These are phyloP conservation scores for Heliocidaris erythrogramma DNA, from an alignment of 35 echinoderm and acorn worm genomes.

Conservation along the genomic window DNA sequence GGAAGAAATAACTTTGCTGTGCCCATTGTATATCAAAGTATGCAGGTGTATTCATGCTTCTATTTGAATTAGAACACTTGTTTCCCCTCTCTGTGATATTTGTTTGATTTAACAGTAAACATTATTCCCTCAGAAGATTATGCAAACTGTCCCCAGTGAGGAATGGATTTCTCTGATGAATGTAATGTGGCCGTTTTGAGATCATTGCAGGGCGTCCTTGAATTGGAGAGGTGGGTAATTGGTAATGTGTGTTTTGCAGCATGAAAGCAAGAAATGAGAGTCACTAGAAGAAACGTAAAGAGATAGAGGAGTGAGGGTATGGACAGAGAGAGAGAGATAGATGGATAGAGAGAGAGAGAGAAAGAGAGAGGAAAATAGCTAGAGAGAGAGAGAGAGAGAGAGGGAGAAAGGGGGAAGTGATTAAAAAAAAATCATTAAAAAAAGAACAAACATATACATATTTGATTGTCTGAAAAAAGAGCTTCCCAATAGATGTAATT, in stretches of 20 bases:
- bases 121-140: neutral
- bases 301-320: neutral
- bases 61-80: neutral
- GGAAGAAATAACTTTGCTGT: neutral
- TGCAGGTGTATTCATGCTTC: neutral
- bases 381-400: neutral
- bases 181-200: neutral
- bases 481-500: no score
- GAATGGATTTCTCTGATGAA: neutral
- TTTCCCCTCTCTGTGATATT: neutral
- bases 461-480: no score
- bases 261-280: neutral
- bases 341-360: neutral
- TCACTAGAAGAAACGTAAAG: neutral
- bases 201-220: neutral
- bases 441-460: neutral
- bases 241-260: neutral
- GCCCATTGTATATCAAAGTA: neutral
- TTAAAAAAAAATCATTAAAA: neutral
- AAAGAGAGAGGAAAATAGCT: neutral
- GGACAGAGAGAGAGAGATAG: neutral
- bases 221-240: neutral
- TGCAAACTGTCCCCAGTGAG: neutral
- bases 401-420: neutral
- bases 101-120: constrained; percentile 14